Evolutionary conservation across 2,113 vertebrate species (phyloP).

Genomic region (Euleptes europaea): DNA sequence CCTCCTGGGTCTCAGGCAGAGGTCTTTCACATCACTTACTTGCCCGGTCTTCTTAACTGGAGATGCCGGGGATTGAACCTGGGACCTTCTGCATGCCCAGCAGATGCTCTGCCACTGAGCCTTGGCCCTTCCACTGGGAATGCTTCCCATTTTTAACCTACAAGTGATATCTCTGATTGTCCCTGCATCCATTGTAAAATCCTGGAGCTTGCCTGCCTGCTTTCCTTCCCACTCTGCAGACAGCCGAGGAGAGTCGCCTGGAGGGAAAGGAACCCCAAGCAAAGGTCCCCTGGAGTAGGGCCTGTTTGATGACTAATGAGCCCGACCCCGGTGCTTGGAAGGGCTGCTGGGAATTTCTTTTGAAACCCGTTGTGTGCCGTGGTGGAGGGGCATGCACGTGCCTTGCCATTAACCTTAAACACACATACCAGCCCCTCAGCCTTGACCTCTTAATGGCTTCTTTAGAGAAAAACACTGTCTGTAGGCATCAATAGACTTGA

Average conservation of each 20-base stretch:
- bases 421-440: conserved; percentile 43
- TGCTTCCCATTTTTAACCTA: background rate
- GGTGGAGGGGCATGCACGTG: conserved; percentile 14
- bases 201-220: background rate
- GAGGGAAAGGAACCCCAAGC: background rate
- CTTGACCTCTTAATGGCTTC: conserved; percentile 56
- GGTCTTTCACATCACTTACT: too few relatives aligned
- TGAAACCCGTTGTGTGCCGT: conserved; percentile 4
- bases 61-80: too few relatives aligned
- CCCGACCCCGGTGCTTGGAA: background rate
- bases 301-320: conserved; percentile 9
- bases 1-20: too few relatives aligned
- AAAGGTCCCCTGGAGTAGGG: background rate
- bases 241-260: background rate
- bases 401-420: conserved; percentile 48
- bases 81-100: too few relatives aligned
- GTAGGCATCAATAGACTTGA: conserved; percentile 33
- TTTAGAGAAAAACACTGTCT: background rate
- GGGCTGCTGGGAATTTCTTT: conserved; percentile 24
- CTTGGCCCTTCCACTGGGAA: too few relatives aligned
- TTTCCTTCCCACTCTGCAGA: background rate
- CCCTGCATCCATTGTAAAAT: background rate
- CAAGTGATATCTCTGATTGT: background rate
- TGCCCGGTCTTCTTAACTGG: too few relatives aligned
- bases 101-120: too few relatives aligned